Conservation (phyloP, 2,888 invertebrate species). For the Xylota segnis region DNA sequence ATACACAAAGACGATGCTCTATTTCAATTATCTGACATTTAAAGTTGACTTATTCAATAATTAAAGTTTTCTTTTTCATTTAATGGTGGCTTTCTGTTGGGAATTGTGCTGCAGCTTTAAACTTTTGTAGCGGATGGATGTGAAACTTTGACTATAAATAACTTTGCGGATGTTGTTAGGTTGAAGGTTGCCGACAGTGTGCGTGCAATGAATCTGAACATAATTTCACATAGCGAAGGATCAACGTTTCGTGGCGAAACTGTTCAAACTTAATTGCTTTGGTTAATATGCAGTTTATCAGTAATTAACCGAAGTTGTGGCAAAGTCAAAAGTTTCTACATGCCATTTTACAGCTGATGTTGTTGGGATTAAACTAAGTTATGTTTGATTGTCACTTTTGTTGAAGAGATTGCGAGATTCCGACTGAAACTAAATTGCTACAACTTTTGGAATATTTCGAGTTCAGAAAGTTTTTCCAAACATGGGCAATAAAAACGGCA, state of each 20-base stretch:
- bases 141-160: conserved; percentile 49
- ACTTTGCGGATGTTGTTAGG: conserved; percentile 21
- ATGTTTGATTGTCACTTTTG: not conserved
- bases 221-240: conserved; percentile 16
- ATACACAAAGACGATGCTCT: conserved; percentile 43
- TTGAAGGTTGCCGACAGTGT: conserved; percentile 17
- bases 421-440: not conserved
- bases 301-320: conserved; percentile 12
- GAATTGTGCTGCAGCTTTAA: conserved; percentile 37
- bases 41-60: conserved; percentile 64
- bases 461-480: too few species aligned
- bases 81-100: conserved; percentile 21
- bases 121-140: conserved; percentile 22
- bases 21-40: conserved; percentile 73
- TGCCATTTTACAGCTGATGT: not conserved
- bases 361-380: not conserved
- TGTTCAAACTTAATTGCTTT: conserved; percentile 29
- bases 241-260: conserved; percentile 27
- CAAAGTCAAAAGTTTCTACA: not conserved
- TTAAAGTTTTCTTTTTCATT: conserved; percentile 35
- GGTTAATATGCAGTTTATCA: conserved; percentile 44
- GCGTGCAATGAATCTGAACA: conserved; percentile 56
- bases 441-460: not conserved
- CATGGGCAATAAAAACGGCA: too few species aligned
- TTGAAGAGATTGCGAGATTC: not conserved